Conservation (phyloP, 2,888 invertebrate species). For the Orthosia gracilis region DNA sequence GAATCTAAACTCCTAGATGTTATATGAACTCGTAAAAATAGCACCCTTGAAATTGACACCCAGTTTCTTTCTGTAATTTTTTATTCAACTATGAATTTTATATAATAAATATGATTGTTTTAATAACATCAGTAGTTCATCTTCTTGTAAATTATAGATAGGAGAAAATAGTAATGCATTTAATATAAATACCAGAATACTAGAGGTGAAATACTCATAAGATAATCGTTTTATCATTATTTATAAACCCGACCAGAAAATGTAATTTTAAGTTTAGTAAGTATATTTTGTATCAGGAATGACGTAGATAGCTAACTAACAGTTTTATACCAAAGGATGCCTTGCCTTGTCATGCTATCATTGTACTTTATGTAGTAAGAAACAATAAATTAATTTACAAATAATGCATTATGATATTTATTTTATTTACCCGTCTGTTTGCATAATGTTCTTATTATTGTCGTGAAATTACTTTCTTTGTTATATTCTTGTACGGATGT, state of each 20-base stretch:
- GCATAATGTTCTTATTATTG: not conserved
- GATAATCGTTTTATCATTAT: constrained; percentile 11
- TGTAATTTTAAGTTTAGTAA: constrained; percentile 39
- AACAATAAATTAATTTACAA: constrained; percentile 27
- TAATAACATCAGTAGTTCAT: not conserved
- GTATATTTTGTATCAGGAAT: constrained; percentile 1
- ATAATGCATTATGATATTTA: not conserved
- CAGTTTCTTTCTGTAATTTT: not conserved
- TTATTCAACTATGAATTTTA: not conserved
- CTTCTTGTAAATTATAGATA: not conserved
- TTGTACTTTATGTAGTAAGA: constrained; percentile 15
- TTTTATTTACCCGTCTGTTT: not conserved
- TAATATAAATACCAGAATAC: constrained; percentile 26
- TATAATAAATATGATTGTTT: no score
- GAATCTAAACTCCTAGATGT: constrained; percentile 23
- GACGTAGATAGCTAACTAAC: constrained; percentile 15
- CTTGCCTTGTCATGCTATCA: constrained; percentile 17
- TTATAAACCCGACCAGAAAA: constrained; percentile 9
- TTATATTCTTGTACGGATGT: no score
- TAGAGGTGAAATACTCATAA: constrained; percentile 43
- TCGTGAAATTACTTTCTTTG: not conserved
- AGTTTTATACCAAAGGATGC: constrained; percentile 44
- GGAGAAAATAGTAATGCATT: constrained; percentile 31
- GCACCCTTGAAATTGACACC: not conserved
- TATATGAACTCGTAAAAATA: not conserved